phyloP scores from a whole-genome alignment of 2,113 vertebrate genomes.

The Emydura subglobosa region DNA sequence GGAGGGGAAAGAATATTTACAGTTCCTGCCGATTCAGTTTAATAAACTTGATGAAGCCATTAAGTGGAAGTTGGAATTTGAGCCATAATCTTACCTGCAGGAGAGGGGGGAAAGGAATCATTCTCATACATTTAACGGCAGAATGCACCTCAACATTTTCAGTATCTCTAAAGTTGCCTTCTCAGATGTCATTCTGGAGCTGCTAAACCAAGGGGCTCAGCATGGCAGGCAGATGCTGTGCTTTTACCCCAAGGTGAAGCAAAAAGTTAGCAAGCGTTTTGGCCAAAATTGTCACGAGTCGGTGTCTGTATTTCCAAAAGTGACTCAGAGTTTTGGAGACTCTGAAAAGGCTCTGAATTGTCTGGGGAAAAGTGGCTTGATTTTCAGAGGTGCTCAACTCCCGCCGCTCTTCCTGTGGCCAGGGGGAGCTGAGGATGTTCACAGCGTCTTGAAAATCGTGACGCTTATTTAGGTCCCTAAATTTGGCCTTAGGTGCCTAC shows the following conservation, averaged over 20 bases:
- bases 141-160: not conserved
- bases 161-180: no score
- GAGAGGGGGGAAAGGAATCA: not conserved
- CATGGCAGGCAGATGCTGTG: not conserved
- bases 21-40: rapidly evolving
- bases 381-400: not conserved
- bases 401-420: not conserved
- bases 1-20: not conserved
- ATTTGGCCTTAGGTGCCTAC: no score
- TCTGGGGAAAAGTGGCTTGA: not conserved
- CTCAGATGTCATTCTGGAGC: not conserved
- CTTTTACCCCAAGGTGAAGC: not conserved
- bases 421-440: not conserved
- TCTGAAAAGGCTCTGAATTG: not conserved
- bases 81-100: rapidly evolving
- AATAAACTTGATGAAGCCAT: not conserved
- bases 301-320: not conserved
- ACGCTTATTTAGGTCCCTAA: no score
- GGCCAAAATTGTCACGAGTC: not conserved
- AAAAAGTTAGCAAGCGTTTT: not conserved
- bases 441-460: not conserved
- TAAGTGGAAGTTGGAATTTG: rapidly evolving
- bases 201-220: not conserved
- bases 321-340: not conserved
- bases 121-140: not conserved